These are phyloP conservation scores for Ormyrus pomaceus DNA, from an alignment of 2,888 invertebrate species.

Conservation along the genomic window DNA sequence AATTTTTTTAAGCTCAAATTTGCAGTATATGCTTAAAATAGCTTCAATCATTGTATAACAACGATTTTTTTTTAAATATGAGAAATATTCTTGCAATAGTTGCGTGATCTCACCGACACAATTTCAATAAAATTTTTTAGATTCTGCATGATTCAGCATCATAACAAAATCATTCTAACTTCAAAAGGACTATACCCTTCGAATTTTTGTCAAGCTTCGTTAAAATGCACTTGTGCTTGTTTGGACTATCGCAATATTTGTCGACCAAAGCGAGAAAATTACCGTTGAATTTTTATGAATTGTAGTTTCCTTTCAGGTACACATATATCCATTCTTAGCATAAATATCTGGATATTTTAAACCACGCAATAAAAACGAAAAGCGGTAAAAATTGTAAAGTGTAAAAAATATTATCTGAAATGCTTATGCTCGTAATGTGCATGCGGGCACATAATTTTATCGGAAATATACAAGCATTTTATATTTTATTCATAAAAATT, in stretches of 20 bases:
- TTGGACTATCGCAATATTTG: conserved; percentile 3
- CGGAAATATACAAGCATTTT: no score
- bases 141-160: conserved; percentile 19
- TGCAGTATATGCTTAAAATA: not conserved
- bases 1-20: not conserved
- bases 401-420: no score
- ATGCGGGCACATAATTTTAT: no score
- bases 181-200: conserved; percentile 3
- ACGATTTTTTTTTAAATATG: conserved; percentile 31
- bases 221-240: conserved; percentile 14
- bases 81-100: conserved; percentile 26
- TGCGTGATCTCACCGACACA: conserved; percentile 2
- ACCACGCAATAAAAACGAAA: no score
- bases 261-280: conserved; percentile 42
- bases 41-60: conserved; percentile 29
- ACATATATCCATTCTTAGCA: no score
- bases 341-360: no score
- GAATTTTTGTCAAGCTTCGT: conserved; percentile 3
- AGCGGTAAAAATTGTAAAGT: no score
- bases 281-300: no score
- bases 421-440: no score
- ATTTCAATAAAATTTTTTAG: conserved; percentile 10
- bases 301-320: no score
- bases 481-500: no score
- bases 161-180: conserved; percentile 23